phyloP scores from a whole-genome alignment of 2,888 invertebrate genomes.

The Drosophila picticornis region DNA sequence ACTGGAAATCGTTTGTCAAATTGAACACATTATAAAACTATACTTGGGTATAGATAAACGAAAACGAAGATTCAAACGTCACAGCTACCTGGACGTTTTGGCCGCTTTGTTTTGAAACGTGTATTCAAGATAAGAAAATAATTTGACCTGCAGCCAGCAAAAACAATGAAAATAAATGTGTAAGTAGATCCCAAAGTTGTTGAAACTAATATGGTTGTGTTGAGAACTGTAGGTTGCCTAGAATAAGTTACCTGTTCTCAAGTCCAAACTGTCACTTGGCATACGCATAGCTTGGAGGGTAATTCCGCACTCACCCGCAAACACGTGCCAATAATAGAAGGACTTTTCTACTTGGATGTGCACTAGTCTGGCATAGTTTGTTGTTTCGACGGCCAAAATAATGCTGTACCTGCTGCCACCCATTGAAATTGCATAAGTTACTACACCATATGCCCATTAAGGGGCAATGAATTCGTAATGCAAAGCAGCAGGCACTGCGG shows the following conservation, averaged over 20 bases:
- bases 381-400: constrained; percentile 5
- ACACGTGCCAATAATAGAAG: constrained; percentile 40
- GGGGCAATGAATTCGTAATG: constrained; percentile 49
- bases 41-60: background rate
- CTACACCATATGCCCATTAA: constrained; percentile 36
- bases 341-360: constrained; percentile 9
- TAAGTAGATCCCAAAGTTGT: background rate
- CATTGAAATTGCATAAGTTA: constrained; percentile 37
- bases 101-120: background rate
- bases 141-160: background rate
- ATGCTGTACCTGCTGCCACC: constrained; percentile 13
- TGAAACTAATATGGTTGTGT: constrained; percentile 7
- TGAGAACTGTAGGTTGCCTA: constrained; percentile 19
- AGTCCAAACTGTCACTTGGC: constrained; percentile 56
- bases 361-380: constrained; percentile 20
- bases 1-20: background rate
- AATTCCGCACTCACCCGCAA: constrained; percentile 39
- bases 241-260: constrained; percentile 37
- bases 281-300: constrained; percentile 28
- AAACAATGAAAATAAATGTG: background rate
- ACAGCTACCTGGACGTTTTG: background rate
- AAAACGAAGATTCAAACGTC: background rate
- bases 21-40: background rate
- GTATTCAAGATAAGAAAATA: background rate
- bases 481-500: constrained; percentile 1